phyloP scores from a whole-genome alignment of 2,888 invertebrate genomes.

The Griposia aprilina region DNA sequence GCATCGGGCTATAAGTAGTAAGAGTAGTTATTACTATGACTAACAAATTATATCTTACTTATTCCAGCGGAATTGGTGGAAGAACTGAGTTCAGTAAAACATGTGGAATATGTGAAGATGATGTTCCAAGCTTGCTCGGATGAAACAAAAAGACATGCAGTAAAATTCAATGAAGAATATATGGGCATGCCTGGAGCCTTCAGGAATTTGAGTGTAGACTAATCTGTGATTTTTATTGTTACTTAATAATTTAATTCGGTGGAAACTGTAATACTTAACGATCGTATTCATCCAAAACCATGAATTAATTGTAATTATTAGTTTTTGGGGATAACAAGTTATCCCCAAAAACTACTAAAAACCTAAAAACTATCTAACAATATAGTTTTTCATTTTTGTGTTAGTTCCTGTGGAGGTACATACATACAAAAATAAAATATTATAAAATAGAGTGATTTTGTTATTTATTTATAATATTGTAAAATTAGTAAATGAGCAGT shows the following conservation, averaged over 20 bases:
- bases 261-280: too few relatives aligned
- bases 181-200: constrained; percentile 79
- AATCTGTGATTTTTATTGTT: background rate
- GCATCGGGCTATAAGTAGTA: background rate
- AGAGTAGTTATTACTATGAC: background rate
- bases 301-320: background rate
- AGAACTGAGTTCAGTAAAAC: constrained; percentile 59
- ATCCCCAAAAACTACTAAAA: too few relatives aligned
- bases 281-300: background rate
- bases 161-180: constrained; percentile 73
- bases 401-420: background rate
- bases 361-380: too few relatives aligned
- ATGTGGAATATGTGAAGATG: constrained; percentile 66
- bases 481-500: background rate
- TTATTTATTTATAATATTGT: background rate
- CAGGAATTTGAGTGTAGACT: constrained; percentile 73
- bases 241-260: background rate
- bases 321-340: background rate
- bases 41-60: background rate
- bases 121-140: constrained; percentile 72
- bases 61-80: constrained; percentile 69
- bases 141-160: constrained; percentile 69
- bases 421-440: background rate
- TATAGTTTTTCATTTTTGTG: background rate
- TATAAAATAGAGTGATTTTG: background rate